Percentiles rank a stretch among this genome's conserved stretches.
These are phyloP conservation scores for Stichodactyla mertensii DNA, from an alignment of 64 coral and sea anemone species.

Conservation along the genomic window DNA sequence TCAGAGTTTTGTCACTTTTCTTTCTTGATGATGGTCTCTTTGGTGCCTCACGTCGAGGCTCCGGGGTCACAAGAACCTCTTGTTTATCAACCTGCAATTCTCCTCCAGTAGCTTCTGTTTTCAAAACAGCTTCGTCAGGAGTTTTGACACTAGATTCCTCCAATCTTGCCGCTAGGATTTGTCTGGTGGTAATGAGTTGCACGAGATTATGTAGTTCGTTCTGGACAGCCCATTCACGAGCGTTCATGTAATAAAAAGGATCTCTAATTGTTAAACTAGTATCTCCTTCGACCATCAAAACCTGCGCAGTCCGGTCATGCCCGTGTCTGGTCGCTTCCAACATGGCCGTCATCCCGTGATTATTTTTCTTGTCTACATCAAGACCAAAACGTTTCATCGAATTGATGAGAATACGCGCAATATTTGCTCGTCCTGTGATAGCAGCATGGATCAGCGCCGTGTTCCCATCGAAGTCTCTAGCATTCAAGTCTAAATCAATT, in stretches of 20 bases:
- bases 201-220: constrained; percentile 55
- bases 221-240: constrained; percentile 69
- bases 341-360: constrained; percentile 63
- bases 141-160: background rate
- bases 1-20: background rate
- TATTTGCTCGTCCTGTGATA: constrained; percentile 34
- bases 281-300: constrained; percentile 70
- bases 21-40: background rate
- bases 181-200: constrained; percentile 10
- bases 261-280: constrained; percentile 71
- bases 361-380: constrained; percentile 66
- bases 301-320: constrained; percentile 28
- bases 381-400: constrained; percentile 79
- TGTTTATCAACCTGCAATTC: background rate
- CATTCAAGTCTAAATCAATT: constrained; percentile 77
- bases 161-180: background rate
- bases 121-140: background rate
- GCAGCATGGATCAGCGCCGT: constrained; percentile 77
- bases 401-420: constrained; percentile 49
- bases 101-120: background rate
- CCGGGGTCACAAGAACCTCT: background rate
- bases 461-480: constrained; percentile 53
- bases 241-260: constrained; percentile 56
- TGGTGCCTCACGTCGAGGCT: background rate
- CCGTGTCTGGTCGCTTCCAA: constrained; percentile 53